Base-by-base conservation (phyloP, 2,797 vertebrate genomes). In the Parambassis ranga region DNA sequence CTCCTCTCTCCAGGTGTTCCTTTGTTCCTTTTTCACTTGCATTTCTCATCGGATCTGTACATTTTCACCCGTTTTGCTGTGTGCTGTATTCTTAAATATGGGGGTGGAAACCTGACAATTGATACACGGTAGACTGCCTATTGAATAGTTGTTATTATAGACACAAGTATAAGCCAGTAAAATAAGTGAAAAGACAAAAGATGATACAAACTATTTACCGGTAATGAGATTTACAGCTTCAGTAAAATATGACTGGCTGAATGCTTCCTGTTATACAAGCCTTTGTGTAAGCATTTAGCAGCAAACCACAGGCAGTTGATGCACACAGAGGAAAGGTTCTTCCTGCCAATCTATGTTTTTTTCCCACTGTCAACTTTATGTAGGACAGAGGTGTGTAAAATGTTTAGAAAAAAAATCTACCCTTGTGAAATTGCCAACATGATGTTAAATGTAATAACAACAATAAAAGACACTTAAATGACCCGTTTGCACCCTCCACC, bases 1-100 rank as follows among this genome's bases (percentile, higher is more conserved):
- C 49, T 53, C 42, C 52, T 56, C 71, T 71, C 73, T 72, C 81
- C 85, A 90, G 84, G 81, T 88, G 86, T 82, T 89, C 85, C 74
- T 81, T 89, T 88, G 80, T 85, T 87, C 69, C 67, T 47, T 82
- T 68, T 74, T 58, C 16, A 50, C 60, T 75, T 58, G 26, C 16
- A 52, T 75, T 75, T 77, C 62, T 75, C 42, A 23, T 23, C 15
- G 5, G 58, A 56, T 52, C 41, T 68, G 33, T 41, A 65, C 63
- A 67, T 77, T 77, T 77, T 46, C 37, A 49, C 26, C 50, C 10
- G 2, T 61, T 78, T 57, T 38, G 53, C 38, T 44, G 52, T 27
- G 32, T 10, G 20, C 49, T 14, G 31, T 51, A 44, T 11, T 9
- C 26, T 59, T 32, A 60, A 53, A 58, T 65, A 60, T 67, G 31